Evolutionary conservation across 2,113 vertebrate species (phyloP).

Genomic region (Panthera uncia): DNA sequence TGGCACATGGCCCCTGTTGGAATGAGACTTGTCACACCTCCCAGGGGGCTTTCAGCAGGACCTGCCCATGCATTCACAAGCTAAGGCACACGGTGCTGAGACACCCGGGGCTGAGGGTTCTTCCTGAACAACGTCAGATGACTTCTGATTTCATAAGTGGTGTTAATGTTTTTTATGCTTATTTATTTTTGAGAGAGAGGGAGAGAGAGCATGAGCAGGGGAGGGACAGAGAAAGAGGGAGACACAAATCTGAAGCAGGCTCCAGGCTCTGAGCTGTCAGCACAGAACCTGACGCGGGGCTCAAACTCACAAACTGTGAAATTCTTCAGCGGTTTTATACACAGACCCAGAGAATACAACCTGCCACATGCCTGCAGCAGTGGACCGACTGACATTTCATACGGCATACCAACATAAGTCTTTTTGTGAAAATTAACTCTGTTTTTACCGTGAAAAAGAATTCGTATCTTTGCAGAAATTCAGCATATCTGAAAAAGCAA

Average conservation of each 20-base stretch:
- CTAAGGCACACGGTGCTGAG: background rate
- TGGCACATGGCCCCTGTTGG: background rate
- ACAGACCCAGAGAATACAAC: background rate
- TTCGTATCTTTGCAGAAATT: background rate
- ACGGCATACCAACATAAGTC: background rate
- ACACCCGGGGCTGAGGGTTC: background rate
- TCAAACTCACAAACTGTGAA: too few species aligned
- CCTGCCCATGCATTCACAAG: background rate
- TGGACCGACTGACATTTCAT: background rate
- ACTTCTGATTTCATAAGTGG: background rate
- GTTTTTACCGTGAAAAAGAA: background rate
- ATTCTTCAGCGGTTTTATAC: background rate
- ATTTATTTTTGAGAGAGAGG: too few species aligned
- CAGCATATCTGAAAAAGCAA: background rate
- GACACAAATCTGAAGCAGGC: too few species aligned
- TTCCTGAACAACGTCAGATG: background rate
- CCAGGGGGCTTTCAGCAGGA: background rate
- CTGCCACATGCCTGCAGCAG: background rate
- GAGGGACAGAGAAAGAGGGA: too few species aligned
- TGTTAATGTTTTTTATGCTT: too few species aligned
- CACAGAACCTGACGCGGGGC: too few species aligned
- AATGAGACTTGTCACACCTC: conserved; percentile 24
- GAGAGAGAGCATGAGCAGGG: too few species aligned
- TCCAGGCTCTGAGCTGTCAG: too few species aligned
- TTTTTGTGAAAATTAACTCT: background rate